phyloP scores from a whole-genome alignment of 2,113 vertebrate genomes.

The Apteryx owenii region DNA sequence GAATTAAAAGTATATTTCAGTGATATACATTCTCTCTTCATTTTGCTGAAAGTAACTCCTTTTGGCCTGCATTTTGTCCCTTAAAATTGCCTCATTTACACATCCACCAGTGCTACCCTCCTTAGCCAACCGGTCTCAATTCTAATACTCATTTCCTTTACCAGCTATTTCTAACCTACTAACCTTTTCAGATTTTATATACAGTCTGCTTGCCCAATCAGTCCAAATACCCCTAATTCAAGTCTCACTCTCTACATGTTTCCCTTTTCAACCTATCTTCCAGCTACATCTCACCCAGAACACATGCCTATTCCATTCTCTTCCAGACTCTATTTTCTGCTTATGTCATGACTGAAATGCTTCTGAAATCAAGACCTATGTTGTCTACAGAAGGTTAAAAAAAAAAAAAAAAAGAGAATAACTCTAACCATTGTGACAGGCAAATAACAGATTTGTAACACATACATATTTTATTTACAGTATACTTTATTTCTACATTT shows the following conservation, averaged over 20 bases:
- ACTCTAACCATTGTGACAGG: neutral
- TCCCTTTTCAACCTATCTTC: neutral
- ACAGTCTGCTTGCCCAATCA: neutral
- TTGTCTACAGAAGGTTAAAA: neutral
- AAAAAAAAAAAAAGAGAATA: neutral
- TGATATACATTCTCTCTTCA: neutral
- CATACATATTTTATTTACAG: neutral
- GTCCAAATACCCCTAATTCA: neutral
- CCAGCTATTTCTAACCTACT: neutral
- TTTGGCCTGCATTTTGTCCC: neutral
- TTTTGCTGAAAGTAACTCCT: neutral
- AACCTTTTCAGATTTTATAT: neutral
- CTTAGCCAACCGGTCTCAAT: neutral
- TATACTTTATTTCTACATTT: neutral
- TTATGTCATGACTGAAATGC: neutral
- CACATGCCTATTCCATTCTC: neutral
- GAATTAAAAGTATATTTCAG: neutral
- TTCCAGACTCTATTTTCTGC: neutral
- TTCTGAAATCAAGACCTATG: neutral
- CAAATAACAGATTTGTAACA: neutral
- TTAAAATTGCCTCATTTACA: neutral
- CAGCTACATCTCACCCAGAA: neutral
- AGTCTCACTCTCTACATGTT: neutral
- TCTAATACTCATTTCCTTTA: neutral
- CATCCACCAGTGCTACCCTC: neutral